Base-by-base conservation (phyloP, 2,113 vertebrate species). In the Engystomops pustulosus region DNA sequence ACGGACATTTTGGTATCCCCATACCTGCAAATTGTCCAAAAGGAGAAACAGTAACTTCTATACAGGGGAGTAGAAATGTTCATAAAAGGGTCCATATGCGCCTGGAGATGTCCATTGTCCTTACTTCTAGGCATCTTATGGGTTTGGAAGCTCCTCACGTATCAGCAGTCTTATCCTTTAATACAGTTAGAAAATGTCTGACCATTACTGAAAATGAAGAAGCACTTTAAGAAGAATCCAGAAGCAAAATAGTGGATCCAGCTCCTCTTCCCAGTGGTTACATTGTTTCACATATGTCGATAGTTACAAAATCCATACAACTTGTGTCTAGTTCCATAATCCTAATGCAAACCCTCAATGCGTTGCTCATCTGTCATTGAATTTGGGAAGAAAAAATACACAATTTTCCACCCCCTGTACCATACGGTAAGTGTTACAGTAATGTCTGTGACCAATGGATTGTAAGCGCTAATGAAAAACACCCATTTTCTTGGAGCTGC, bases 381-480 rank as follows among this genome's bases (percentile, higher is more conserved):
- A 30, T 47, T 67, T 65, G 25, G 27, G 32, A 32, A 47, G n/a
- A 49, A 23, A 38, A 69, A 80, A 51, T 49, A 80, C 41, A 68
- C 67, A 69, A 62, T 45, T 51, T 34, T 18, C n/a, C n/a, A n/a
- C 38, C 38, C 32, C 27, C 15, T 11, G n/a, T 12, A 51, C 44
- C 79, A 80, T 80, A 80, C 47, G 79, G 79, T 69, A 80, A 47
- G 27, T 68, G 79, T 80, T 80, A 80, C 15, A 32, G 27, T 69
- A 18, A 36, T 53, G 79, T 36, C 79, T 80, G 79, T 80, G 79
- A 69, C 79, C 79, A 80, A 80, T 69, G 32, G 79, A 69, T 80
- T 80, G 67, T 32, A 20, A 51, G 15, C 17, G 79, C 79, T 68
- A 69, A 80, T 80, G 45, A 51, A 51, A 68, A 69, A 32, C 41